Evolutionary conservation across 23 tunicate genomes (phyloP), one percentile per base, ranked within the genome.

Genomic region (Pegea sp.): DNA sequence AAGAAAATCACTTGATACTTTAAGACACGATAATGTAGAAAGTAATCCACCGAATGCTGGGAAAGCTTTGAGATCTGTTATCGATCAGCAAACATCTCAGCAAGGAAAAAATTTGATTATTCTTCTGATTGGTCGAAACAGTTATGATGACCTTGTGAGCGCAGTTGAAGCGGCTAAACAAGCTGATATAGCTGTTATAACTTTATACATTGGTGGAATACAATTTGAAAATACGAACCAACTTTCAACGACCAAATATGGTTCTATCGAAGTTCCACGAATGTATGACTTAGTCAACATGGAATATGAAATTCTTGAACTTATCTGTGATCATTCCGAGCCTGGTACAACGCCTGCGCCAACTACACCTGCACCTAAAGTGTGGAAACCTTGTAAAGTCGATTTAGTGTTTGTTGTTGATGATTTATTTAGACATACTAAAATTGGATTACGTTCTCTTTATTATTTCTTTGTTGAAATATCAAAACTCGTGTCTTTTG

Each of bases 221-320:
- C 23, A 46, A 23, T 24, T 48, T 19, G 67, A 46, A 28, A 59
- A 68, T 42, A 24, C 44, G 0, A 46, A 49, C 8, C 28, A 46
- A 55, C 49, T 74, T 5, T 24, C 81, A 48, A 74, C 81, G 18
- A 49, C 59, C 1, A 28, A 34, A 2, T 57, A 64, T 28, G 81
- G 81, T 22, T 26, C 26, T 7, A 34, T 74, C 19, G 31, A 48
- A 19, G 81, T 74, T 7, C 34, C 24, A 4, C 5, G 24, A 8
- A 22, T 28, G 26, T 23, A 48, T 4, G 56, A 56, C 11, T 34
- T 74, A 30, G 58, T 33, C 2, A 28, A 52, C n/a, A 26, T 65
- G 22, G 68, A 61, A 33, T 65, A 74, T 56, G 72, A 74, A 43
- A 53, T 31, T 13, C 49, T 74, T n/a, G 81, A 74, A 43, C 49